A percentile compares a stretch with the other conserved stretches of the same genome.
Conservation (phyloP, 37 sponge, comb jelly and placozoan genomes). For the Hormiphora californensis region DNA sequence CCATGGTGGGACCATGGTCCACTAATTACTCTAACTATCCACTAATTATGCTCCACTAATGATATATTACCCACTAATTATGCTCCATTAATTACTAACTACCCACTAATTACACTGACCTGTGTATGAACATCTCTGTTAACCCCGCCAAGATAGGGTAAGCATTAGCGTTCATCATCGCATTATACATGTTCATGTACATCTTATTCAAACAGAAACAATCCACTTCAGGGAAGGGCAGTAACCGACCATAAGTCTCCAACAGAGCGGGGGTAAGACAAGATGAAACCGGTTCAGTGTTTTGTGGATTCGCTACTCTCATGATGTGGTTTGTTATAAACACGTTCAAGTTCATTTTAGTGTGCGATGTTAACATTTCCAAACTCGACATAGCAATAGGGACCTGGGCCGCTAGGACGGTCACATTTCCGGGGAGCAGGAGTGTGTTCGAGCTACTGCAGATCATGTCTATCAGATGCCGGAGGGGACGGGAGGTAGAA, state of each 20-base stretch:
- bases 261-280: slow-evolving; percentile 33
- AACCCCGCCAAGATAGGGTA: background rate
- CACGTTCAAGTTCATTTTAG: slow-evolving; percentile 45
- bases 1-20: no score
- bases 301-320: slow-evolving; percentile 14
- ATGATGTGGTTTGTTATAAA: slow-evolving; percentile 44
- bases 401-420: slow-evolving; percentile 20
- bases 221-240: slow-evolving; percentile 33
- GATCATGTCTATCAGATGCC: slow-evolving; percentile 20
- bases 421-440: slow-evolving; percentile 21
- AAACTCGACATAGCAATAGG: slow-evolving; percentile 6
- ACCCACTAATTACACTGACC: no score
- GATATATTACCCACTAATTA: no score
- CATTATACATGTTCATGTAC: background rate
- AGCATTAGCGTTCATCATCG: background rate
- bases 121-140: slow-evolving; percentile 10
- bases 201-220: background rate
- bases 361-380: slow-evolving; percentile 25
- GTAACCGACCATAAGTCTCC: slow-evolving; percentile 22
- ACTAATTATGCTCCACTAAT: no score
- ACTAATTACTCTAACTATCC: no score
- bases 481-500: background rate
- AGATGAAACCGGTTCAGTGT: background rate
- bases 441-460: background rate
- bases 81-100: no score